Conservation (phyloP, 1,140 invertebrate genomes). For the Trachymyrmex cornetzi region DNA sequence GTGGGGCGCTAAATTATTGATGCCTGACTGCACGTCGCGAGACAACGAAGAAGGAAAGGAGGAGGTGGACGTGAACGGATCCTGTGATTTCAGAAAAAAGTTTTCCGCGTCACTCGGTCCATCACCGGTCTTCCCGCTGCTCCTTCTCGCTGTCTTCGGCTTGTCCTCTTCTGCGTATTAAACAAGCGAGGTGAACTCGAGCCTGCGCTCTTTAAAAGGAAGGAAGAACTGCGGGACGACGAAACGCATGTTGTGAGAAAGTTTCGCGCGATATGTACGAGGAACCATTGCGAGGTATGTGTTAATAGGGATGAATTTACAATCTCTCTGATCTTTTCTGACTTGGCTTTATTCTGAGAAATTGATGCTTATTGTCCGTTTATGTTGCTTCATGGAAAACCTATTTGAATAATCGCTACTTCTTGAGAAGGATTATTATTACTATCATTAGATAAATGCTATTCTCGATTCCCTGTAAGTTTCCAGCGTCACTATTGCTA, state of each 20-base stretch:
- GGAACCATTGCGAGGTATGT: slow-evolving; percentile 30
- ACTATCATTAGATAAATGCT: slow-evolving; percentile 10
- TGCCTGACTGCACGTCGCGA: slow-evolving; percentile 75
- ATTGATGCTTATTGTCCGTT: not conserved
- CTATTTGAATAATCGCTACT: slow-evolving; percentile 28
- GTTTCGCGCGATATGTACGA: slow-evolving; percentile 52
- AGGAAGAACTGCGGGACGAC: slow-evolving; percentile 64
- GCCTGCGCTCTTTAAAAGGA: slow-evolving; percentile 75
- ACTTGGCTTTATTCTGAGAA: not conserved
- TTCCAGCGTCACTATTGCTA: slow-evolving; percentile 4
- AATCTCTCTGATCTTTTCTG: slow-evolving; percentile 6
- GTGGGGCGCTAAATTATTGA: slow-evolving; percentile 83
- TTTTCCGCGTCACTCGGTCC: slow-evolving; percentile 73
- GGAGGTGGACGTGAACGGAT: slow-evolving; percentile 62
- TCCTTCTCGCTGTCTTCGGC: slow-evolving; percentile 64
- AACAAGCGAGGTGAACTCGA: slow-evolving; percentile 38
- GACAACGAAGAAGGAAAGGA: slow-evolving; percentile 59
- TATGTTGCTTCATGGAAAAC: not conserved
- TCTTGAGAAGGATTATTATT: slow-evolving; percentile 16
- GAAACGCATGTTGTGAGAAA: slow-evolving; percentile 73
- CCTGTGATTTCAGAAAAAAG: slow-evolving; percentile 82
- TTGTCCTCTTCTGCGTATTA: slow-evolving; percentile 63
- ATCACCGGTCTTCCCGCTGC: slow-evolving; percentile 54
- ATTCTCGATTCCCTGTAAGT: not conserved
- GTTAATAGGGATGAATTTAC: slow-evolving; percentile 7